Conservation (phyloP, 2,888 invertebrate species). For the Podotricha telesiphe region DNA sequence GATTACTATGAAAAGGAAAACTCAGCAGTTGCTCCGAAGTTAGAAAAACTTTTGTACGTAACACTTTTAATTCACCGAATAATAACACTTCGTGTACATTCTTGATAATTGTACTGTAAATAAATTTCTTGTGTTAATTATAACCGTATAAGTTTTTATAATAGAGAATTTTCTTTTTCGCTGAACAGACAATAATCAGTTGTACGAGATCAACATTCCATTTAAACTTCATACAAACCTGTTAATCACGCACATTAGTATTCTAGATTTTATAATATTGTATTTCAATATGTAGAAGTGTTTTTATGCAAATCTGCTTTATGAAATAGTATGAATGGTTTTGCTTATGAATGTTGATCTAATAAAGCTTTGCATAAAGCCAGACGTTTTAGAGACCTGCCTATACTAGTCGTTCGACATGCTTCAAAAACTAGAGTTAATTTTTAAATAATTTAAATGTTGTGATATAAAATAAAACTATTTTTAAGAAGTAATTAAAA, state of each 20-base stretch:
- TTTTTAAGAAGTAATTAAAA: neutral
- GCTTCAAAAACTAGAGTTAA: slow-evolving; percentile 12
- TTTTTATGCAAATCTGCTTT: slow-evolving; percentile 28
- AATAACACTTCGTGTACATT: slow-evolving; percentile 54
- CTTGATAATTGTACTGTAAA: slow-evolving; percentile 56
- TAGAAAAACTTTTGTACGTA: slow-evolving; percentile 52
- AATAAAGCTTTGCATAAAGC: slow-evolving; percentile 29
- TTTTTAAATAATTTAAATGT: slow-evolving; percentile 18
- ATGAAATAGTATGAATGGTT: slow-evolving; percentile 24
- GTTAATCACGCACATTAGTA: slow-evolving; percentile 25
- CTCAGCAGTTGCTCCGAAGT: slow-evolving; percentile 54
- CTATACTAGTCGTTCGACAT: slow-evolving; percentile 28
- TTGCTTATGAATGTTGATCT: slow-evolving; percentile 33
- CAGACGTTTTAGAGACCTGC: slow-evolving; percentile 21
- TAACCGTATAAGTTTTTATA: slow-evolving; percentile 42
- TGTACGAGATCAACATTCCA: slow-evolving; percentile 35
- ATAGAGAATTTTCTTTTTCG: slow-evolving; percentile 49
- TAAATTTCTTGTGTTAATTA: slow-evolving; percentile 31
- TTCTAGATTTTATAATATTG: slow-evolving; percentile 21
- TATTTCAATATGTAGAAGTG: slow-evolving; percentile 23
- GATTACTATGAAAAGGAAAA: slow-evolving; percentile 66
- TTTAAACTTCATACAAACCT: slow-evolving; percentile 10
- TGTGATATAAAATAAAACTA: slow-evolving; percentile 11
- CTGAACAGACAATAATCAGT: slow-evolving; percentile 68
- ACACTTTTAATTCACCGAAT: slow-evolving; percentile 52